Evolutionary conservation across 2,888 invertebrate genomes (phyloP).

Genomic region (Leptopterna dolabrata): DNA sequence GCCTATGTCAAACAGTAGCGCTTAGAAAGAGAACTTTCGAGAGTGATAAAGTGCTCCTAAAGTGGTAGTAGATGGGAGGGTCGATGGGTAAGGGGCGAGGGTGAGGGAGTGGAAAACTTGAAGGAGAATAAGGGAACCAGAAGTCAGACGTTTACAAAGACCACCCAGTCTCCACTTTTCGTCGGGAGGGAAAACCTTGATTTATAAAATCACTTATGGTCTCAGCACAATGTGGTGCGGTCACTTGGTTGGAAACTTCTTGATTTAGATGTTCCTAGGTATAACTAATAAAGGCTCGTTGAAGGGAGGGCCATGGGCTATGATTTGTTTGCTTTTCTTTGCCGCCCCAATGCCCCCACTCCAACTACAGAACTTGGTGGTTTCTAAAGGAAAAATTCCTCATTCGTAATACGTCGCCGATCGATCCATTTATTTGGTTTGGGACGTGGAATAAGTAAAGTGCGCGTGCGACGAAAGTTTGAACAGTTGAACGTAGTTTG

Average conservation of each 20-base stretch:
- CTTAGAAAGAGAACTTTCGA: slow-evolving; percentile 16
- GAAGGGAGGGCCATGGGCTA: not conserved
- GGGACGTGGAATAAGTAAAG: too few relatives aligned
- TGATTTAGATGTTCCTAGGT: slow-evolving; percentile 46
- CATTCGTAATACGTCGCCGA: not conserved
- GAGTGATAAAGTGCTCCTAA: slow-evolving; percentile 6
- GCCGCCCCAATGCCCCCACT: not conserved
- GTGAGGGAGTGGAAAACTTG: not conserved
- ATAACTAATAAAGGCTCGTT: slow-evolving; percentile 45
- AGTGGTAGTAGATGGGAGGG: not conserved
- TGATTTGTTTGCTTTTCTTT: slow-evolving; percentile 23
- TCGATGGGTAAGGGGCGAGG: not conserved
- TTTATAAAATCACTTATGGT: slow-evolving; percentile 49
- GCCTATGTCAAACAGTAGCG: slow-evolving; percentile 28
- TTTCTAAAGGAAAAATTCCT: not conserved
- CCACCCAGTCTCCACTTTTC: not conserved
- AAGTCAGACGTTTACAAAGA: slow-evolving; percentile 12
- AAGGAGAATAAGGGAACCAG: slow-evolving; percentile 11
- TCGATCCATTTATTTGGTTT: not conserved
- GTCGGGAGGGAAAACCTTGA: slow-evolving; percentile 11
- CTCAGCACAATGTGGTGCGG: slow-evolving; percentile 47
- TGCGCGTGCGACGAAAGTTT: too few relatives aligned
- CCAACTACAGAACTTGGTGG: not conserved
- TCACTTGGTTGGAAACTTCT: slow-evolving; percentile 33
- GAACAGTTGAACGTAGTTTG: too few relatives aligned